These are phyloP conservation scores for Agonopterix subpropinquella DNA, from an alignment of 2,888 invertebrate genomes.

Conservation along the genomic window DNA sequence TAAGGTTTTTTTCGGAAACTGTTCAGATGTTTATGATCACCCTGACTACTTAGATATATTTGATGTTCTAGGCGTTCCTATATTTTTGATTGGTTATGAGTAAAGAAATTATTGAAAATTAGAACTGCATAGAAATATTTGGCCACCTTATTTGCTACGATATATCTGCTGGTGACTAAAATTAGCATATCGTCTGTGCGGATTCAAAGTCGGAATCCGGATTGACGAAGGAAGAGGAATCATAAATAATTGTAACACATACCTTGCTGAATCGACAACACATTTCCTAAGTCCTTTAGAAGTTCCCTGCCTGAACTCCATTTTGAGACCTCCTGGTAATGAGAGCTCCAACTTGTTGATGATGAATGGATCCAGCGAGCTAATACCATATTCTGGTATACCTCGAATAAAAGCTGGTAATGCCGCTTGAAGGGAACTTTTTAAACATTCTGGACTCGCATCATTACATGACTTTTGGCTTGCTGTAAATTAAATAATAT, in stretches of 20 bases:
- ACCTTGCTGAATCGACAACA: slow-evolving; percentile 38
- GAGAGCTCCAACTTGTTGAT: slow-evolving; percentile 27
- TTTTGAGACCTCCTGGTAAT: slow-evolving; percentile 43
- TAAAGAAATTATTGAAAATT: too few species aligned
- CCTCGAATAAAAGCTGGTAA: slow-evolving; percentile 45
- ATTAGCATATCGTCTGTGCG: too few species aligned
- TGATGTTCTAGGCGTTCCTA: too few species aligned
- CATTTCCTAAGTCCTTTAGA: slow-evolving; percentile 50
- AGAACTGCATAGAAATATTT: too few species aligned
- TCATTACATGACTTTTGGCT: slow-evolving; percentile 27
- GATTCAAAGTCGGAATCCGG: not conserved
- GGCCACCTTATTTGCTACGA: too few species aligned
- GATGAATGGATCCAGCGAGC: slow-evolving; percentile 36
- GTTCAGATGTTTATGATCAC: too few species aligned
- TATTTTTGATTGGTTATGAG: too few species aligned
- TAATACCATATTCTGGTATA: slow-evolving; percentile 36
- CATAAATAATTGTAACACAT: slow-evolving; percentile 16
- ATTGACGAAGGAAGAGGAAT: not conserved
- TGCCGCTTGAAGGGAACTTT: slow-evolving; percentile 35
- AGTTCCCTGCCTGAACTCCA: slow-evolving; percentile 38
- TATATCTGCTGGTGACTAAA: too few species aligned
- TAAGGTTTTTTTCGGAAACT: too few species aligned
- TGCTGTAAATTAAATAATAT: too few species aligned
- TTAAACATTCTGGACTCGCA: slow-evolving; percentile 42
- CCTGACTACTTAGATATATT: too few species aligned